phyloP scores from a whole-genome alignment of 1,140 invertebrate species.

The Idris sp. region DNA sequence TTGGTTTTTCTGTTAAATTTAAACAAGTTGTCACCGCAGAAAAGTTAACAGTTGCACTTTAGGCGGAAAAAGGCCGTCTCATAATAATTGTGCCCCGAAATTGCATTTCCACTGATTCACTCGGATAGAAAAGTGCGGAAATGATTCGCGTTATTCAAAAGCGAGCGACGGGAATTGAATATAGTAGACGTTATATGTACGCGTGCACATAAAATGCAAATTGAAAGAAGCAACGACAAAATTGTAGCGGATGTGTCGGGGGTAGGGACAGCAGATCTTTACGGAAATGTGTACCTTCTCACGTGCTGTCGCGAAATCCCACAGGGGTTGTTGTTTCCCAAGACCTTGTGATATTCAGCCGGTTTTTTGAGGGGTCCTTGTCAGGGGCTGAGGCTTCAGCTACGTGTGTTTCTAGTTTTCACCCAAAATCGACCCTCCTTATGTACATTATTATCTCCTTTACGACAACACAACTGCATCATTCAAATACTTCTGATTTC shows the following conservation, averaged over 20 bases:
- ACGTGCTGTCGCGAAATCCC: constrained; percentile 51
- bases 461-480: constrained; percentile 56
- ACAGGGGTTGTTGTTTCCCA: constrained; percentile 59
- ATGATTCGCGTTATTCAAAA: constrained; percentile 45
- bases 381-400: constrained; percentile 10
- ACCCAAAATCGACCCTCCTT: constrained; percentile 24
- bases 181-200: constrained; percentile 12
- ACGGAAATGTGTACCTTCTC: constrained; percentile 48
- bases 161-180: constrained; percentile 31
- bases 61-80: constrained; percentile 6
- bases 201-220: constrained; percentile 41
- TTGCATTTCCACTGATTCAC: constrained; percentile 22
- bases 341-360: constrained; percentile 59
- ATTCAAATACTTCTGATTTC: constrained; percentile 46
- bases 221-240: constrained; percentile 47
- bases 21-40: too few relatives aligned
- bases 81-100: constrained; percentile 22
- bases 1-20: too few relatives aligned
- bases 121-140: constrained; percentile 41
- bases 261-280: constrained; percentile 32
- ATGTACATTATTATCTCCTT: constrained; percentile 50
- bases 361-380: constrained; percentile 34
- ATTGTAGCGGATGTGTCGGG: constrained; percentile 39
- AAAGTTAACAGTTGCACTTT: too few relatives aligned
- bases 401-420: constrained; percentile 32